Conservation (phyloP, 2,113 vertebrate genomes). For the Catharus fuscescens region DNA sequence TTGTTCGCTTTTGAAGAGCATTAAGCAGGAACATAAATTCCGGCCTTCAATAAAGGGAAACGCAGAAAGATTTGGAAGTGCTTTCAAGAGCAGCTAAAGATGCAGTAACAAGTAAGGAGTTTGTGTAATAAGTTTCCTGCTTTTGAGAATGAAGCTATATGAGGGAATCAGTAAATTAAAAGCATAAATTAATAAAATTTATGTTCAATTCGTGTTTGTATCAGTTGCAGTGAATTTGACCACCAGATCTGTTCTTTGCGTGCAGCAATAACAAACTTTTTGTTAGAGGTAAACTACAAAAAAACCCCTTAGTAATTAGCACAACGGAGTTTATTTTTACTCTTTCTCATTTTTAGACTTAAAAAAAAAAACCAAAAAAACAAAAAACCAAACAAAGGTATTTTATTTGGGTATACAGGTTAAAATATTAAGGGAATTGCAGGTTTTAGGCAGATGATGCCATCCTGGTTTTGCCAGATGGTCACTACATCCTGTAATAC, state of each 20-base stretch:
- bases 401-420: not conserved
- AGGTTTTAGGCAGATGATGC: not conserved
- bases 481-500: not conserved
- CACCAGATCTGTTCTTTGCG: not conserved
- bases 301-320: not conserved
- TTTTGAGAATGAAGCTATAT: not conserved
- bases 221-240: not conserved
- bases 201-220: not conserved
- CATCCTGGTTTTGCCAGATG: not conserved
- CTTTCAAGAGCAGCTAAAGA: not conserved
- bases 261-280: not conserved
- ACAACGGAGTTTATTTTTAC: not conserved
- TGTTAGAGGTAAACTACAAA: not conserved
- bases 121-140: not conserved
- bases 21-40: not conserved
- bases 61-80: not conserved
- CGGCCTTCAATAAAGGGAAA: not conserved
- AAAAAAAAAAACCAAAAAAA: not conserved
- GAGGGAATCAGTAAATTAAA: not conserved
- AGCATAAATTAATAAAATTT: not conserved
- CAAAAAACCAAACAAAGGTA: not conserved
- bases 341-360: not conserved
- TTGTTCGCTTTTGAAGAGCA: not conserved
- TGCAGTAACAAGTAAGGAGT: not conserved
- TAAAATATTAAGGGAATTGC: not conserved